Evolutionary conservation across 2,797 vertebrate species (phyloP), one percentile per base, ranked within the genome.

Genomic region (Mallotus villosus): DNA sequence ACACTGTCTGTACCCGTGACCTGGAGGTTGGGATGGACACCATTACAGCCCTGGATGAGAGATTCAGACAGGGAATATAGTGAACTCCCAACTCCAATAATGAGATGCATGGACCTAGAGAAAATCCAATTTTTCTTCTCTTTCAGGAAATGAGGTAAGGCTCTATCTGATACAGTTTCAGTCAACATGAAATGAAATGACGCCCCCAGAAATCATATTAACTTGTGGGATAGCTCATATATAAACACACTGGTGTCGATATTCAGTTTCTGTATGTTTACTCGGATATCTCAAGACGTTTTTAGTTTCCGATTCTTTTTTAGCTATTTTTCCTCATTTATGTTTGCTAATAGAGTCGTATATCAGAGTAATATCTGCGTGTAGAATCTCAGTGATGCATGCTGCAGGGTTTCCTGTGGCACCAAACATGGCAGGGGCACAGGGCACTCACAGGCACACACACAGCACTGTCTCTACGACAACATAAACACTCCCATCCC

Each of bases 101-200:
- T 70, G 63, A 76, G 34, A 71, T 75, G 57, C 74, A 61, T 49
- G 53, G 64, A 68, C 67, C 53, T 1, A 63, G 67, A 70, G 49
- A 68, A 59, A 72, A 65, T 67, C 71, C 41, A 55, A 46, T 71
- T 68, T 61, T 64, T 58, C 60, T 58, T 57, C 57, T 21, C 65
- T 32, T 66, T 67, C 29, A 62, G 63, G 77, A 79, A 82, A 79
- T 75, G 32, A 79, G 75, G 70, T 75, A 68, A 58, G 63, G 29
- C 65, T 64, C 5, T 55, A 74, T 74, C 74, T 68, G 71, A 74
- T 72, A 63, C 22, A 25, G 29, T 71, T 73, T 74, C 51, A 37
- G 21, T 32, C 16, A 58, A 63, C 62, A 68, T 67, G 12, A 70
- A 79, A 76, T 83, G 66, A 74, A 53, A 61, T 2, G 29, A 46